Percentiles rank a stretch among this genome's conserved stretches.
Conservation (phyloP, 2,113 vertebrate species). For the Heterotis niloticus region DNA sequence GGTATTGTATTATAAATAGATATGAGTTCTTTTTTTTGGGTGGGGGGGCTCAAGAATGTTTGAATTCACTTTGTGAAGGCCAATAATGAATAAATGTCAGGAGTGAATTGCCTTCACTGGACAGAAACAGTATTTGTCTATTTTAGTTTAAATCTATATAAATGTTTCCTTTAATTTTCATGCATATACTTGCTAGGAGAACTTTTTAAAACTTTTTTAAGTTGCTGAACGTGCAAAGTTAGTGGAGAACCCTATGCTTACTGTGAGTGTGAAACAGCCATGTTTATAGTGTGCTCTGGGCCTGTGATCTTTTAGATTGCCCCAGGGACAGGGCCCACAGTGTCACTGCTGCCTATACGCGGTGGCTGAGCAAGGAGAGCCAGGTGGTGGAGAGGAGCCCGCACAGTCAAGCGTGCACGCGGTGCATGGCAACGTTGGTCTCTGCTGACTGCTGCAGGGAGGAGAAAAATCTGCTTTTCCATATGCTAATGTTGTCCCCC, state of each 20-base stretch:
- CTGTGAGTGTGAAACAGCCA: conserved; percentile 73
- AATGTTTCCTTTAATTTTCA: too few relatives aligned
- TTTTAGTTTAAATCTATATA: too few relatives aligned
- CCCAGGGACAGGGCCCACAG: conserved; percentile 80
- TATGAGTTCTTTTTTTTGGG: too few relatives aligned
- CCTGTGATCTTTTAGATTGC: conserved; percentile 68
- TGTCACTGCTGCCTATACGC: conserved; percentile 86
- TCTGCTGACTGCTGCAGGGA: conserved; percentile 86
- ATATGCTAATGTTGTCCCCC: conserved; percentile 92
- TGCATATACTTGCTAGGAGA: too few relatives aligned
- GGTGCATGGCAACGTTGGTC: conserved; percentile 86
- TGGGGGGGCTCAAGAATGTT: too few relatives aligned
- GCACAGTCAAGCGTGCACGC: conserved; percentile 90
- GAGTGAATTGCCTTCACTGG: too few relatives aligned
- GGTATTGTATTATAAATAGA: too few relatives aligned
- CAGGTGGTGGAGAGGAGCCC: conserved; percentile 94
- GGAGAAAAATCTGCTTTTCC: conserved; percentile 98
- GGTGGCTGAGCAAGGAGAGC: conserved; percentile 93
- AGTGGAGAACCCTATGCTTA: conserved; percentile 37
- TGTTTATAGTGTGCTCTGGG: conserved; percentile 67
- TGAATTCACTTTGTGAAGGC: too few relatives aligned
- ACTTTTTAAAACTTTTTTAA: too few relatives aligned
- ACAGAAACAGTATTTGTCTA: too few relatives aligned
- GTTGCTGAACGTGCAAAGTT: too few relatives aligned
- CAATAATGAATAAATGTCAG: too few relatives aligned